Percentiles rank a stretch among this genome's conserved stretches.
phyloP scores from a whole-genome alignment of 2,113 vertebrate species.

The Oenanthe oenanthe region DNA sequence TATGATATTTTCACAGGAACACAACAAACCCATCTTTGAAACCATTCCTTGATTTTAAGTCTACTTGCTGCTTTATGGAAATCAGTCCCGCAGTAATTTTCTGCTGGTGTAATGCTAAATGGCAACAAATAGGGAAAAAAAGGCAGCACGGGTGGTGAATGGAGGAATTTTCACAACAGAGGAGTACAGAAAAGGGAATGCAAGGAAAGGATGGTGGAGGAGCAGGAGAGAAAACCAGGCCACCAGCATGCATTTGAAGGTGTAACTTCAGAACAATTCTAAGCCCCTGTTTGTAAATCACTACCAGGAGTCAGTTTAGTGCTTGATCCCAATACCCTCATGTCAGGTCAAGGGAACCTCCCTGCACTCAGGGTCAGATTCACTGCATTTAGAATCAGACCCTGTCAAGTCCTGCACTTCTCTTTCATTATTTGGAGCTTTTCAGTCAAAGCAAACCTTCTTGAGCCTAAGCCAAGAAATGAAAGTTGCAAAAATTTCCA shows the following conservation, averaged over 20 bases:
- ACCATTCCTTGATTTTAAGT: conserved; percentile 1
- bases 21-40: conserved; percentile 20
- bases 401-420: background rate
- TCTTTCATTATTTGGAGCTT: background rate
- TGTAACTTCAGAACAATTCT: background rate
- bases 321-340: background rate
- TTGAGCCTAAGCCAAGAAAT: background rate
- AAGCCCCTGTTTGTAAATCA: background rate
- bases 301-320: background rate
- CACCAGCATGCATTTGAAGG: background rate
- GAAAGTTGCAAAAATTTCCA: background rate
- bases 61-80: conserved; percentile 12
- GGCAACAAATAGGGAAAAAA: background rate
- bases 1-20: conserved; percentile 38
- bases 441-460: background rate
- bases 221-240: background rate
- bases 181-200: background rate
- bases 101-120: background rate
- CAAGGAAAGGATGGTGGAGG: background rate
- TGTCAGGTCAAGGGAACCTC: background rate
- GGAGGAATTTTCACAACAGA: background rate
- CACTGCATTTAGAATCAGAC: background rate
- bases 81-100: background rate
- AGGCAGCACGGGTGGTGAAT: rapidly evolving
- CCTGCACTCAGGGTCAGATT: background rate